phyloP scores from a whole-genome alignment of 2,888 invertebrate species.

The Phengaris alcon region DNA sequence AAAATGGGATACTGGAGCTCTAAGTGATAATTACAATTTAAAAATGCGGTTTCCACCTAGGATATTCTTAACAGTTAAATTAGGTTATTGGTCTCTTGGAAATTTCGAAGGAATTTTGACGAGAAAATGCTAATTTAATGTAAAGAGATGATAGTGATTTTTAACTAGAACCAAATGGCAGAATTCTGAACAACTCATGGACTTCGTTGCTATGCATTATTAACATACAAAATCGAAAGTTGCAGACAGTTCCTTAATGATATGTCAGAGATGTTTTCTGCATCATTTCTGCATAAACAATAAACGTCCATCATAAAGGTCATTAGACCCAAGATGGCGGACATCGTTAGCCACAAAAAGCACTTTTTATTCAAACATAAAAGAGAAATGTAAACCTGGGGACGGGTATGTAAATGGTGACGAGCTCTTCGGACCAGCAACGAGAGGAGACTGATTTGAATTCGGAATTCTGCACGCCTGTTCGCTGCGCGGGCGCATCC shows the following conservation, averaged over 20 bases:
- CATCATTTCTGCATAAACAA: slow-evolving; percentile 26
- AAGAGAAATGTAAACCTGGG: slow-evolving; percentile 58
- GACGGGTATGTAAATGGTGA: slow-evolving; percentile 68
- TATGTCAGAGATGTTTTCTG: background rate
- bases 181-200: too few relatives aligned
- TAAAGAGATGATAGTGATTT: background rate
- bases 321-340: slow-evolving; percentile 38
- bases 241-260: background rate
- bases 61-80: background rate
- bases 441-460: slow-evolving; percentile 73
- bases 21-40: slow-evolving; percentile 12
- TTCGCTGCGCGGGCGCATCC: slow-evolving; percentile 63
- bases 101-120: background rate
- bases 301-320: slow-evolving; percentile 27
- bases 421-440: slow-evolving; percentile 56
- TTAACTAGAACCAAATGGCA: background rate
- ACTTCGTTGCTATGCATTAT: background rate
- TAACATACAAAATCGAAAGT: background rate
- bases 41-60: slow-evolving; percentile 15
- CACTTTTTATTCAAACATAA: slow-evolving; percentile 55
- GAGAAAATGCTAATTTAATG: too few relatives aligned
- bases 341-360: slow-evolving; percentile 65
- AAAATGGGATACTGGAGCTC: slow-evolving; percentile 2
- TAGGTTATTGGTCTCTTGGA: slow-evolving; percentile 2
- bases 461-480: slow-evolving; percentile 58